Conservation (phyloP, 2,888 invertebrate genomes). For the Drosophila koepferae region DNA sequence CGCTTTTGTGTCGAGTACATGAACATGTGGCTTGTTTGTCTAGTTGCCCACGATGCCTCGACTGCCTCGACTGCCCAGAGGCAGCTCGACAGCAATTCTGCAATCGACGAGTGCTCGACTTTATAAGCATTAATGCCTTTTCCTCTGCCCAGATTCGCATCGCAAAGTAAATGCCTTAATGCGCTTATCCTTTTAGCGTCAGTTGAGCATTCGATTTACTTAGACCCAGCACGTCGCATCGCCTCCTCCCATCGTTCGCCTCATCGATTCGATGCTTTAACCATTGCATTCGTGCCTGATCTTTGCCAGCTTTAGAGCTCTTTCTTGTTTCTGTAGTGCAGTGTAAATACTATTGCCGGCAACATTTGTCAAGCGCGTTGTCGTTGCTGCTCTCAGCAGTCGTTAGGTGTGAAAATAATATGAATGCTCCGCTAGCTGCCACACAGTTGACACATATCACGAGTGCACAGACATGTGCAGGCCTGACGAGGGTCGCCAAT, state of each 20-base stretch:
- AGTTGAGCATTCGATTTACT: constrained; percentile 60
- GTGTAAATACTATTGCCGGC: constrained; percentile 64
- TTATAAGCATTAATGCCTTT: constrained; percentile 48
- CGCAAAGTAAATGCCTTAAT: constrained; percentile 75
- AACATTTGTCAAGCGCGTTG: constrained; percentile 57
- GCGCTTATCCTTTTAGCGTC: constrained; percentile 78
- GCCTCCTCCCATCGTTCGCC: not conserved
- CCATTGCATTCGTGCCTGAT: constrained; percentile 9
- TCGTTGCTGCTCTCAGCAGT: constrained; percentile 31
- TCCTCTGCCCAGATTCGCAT: constrained; percentile 47
- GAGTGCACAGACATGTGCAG: constrained; percentile 9
- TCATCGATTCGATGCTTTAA: not conserved
- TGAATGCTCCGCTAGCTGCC: constrained; percentile 61
- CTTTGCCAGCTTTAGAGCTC: not conserved
- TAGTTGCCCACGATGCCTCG: constrained; percentile 26
- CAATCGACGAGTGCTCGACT: constrained; percentile 37
- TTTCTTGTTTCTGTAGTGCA: constrained; percentile 59
- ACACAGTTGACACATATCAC: constrained; percentile 43
- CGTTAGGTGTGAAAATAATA: constrained; percentile 74
- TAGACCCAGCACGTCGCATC: constrained; percentile 4
- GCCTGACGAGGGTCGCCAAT: constrained; percentile 32
- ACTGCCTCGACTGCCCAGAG: constrained; percentile 43
- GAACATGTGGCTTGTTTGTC: constrained; percentile 68
- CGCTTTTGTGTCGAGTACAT: constrained; percentile 69
- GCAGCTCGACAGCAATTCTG: constrained; percentile 20